Base-by-base conservation (phyloP, 2,113 vertebrate genomes). In the Chloropsis cyanopogon region DNA sequence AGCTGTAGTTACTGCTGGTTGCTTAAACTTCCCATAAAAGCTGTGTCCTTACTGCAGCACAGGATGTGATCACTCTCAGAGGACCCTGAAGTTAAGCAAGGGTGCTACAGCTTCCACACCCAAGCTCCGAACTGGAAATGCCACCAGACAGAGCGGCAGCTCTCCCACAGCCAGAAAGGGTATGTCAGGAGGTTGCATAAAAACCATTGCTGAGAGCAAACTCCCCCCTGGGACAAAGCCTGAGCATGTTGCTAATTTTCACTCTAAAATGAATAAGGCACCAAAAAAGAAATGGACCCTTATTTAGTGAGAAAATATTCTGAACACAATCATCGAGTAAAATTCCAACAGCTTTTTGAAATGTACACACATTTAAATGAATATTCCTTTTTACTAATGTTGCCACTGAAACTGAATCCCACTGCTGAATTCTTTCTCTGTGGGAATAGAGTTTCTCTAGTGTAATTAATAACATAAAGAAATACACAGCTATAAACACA, bases 61-160 rank as follows among this genome's bases (percentile, higher is more conserved):
- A 54, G 90, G 57, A 81, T 11, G 4, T 11, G 66, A 82, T 88
- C 20, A 4, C 66, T 57, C 95, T 79, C 42, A 1, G 59, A 66
- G 50, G 92, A 79, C 63, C 53, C 28, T 65, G 85, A 90, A 95
- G 42, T 90, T 82, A 90, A 92, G 96, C 82, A 95, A 94, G 92
- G 88, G 71, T 88, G 92, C 87, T 76, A 24, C 0, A 0, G 46
- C 75, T 90, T 90, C 88, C 59, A 92, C 61, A 82, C 37, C 63
- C 88, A 77, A 80, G 41, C 37, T 41, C 66, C 3, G 0, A 77
- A 54, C 64, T 91, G 91, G 81, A 91, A 95, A 92, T 29, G 37
- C 65, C 64, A 86, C 54, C 64, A 93, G 76, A 79, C 63, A 44
- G 59, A 76, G 53, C 0, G 1, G 57, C 80, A 86, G 76, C 71